phyloP scores from a whole-genome alignment of 2,888 invertebrate species.

The Therioaphis trifolii region DNA sequence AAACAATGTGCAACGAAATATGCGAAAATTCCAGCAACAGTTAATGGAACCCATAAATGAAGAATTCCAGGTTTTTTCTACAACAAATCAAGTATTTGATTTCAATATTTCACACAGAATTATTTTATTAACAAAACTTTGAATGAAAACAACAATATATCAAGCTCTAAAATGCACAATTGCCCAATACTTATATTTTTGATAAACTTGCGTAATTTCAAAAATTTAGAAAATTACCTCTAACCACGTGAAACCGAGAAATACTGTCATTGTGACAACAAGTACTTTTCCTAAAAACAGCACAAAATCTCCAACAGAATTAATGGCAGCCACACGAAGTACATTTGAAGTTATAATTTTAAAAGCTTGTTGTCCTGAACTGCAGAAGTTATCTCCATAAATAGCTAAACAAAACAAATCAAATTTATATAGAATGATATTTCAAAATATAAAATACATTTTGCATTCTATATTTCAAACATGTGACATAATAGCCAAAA shows the following conservation, averaged over 20 bases:
- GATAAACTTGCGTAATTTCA: too few species aligned
- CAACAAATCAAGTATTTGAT: conserved; percentile 67
- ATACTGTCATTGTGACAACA: conserved; percentile 75
- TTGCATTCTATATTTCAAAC: neutral
- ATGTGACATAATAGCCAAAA: conserved; percentile 17
- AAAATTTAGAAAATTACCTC: conserved; percentile 69
- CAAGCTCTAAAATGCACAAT: too few species aligned
- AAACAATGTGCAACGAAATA: conserved; percentile 79
- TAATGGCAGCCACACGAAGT: conserved; percentile 77
- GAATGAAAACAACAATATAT: too few species aligned
- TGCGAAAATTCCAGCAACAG: conserved; percentile 75
- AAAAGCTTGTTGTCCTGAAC: conserved; percentile 75
- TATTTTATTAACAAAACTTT: too few species aligned
- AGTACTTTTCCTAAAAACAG: conserved; percentile 77
- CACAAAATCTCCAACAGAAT: conserved; percentile 81
- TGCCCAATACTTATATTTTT: too few species aligned
- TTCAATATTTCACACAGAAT: neutral
- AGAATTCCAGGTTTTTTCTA: conserved; percentile 71
- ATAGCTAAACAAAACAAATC: conserved; percentile 72
- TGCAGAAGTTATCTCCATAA: conserved; percentile 76
- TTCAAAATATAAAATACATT: neutral
- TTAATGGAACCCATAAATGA: conserved; percentile 75
- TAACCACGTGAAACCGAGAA: conserved; percentile 74
- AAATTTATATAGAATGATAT: neutral
- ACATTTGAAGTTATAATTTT: conserved; percentile 74